Conservation (phyloP, 2,797 vertebrate species). For the Falco novaeseelandiae region DNA sequence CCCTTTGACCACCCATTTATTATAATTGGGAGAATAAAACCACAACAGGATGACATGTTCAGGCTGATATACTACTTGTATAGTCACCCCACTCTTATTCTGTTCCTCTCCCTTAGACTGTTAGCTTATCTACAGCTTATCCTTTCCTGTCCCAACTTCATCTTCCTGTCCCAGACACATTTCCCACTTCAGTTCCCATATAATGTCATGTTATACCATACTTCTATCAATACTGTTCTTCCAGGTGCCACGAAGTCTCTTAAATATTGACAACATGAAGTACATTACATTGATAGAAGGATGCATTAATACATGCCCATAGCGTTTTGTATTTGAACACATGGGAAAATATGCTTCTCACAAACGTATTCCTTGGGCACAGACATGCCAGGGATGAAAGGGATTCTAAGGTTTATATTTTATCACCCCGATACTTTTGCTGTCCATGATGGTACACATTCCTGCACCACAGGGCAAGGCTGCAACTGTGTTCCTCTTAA, state of each 20-base stretch:
- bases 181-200: not conserved
- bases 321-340: not conserved
- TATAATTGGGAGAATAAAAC: not conserved
- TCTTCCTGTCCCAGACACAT: not conserved
- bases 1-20: not conserved
- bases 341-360: not conserved
- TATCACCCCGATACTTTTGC: rapidly evolving
- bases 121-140: not conserved
- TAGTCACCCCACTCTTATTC: not conserved
- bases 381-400: not conserved
- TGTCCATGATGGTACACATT: not conserved
- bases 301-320: not conserved
- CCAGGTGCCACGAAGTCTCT: not conserved
- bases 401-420: not conserved
- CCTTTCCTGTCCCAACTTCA: not conserved
- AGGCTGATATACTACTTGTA: not conserved
- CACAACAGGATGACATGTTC: not conserved
- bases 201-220: not conserved
- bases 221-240: not conserved
- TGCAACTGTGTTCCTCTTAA: not conserved
- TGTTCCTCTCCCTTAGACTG: not conserved
- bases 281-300: not conserved
- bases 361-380: not conserved
- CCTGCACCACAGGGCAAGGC: not conserved
- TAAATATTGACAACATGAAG: not conserved